Evolutionary conservation across 2,888 invertebrate species (phyloP).

Genomic region (Seira ritae): DNA sequence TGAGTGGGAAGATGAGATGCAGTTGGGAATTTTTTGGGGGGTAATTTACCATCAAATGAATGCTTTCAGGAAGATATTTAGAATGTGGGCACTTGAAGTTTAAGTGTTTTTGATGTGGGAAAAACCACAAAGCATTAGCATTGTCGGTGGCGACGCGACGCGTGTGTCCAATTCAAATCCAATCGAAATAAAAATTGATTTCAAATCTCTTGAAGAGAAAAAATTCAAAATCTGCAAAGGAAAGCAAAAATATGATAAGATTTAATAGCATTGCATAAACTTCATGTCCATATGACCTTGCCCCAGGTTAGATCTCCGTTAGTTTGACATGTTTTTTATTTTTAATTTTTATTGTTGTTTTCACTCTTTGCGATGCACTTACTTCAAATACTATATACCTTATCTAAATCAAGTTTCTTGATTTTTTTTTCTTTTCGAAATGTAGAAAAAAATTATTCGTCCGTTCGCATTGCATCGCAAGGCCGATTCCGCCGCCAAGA

Average conservation of each 20-base stretch:
- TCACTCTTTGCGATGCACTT: conserved; percentile 28
- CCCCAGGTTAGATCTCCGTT: conserved; percentile 50
- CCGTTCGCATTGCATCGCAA: conserved; percentile 42
- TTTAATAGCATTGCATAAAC: no score
- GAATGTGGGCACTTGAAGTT: conserved; percentile 38
- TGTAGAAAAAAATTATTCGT: conserved; percentile 44
- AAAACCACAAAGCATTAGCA: neutral
- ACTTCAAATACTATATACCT: no score
- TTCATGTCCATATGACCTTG: conserved; percentile 59
- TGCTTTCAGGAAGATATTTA: neutral
- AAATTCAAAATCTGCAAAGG: no score
- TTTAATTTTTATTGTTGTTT: conserved; percentile 57
- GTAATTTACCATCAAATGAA: neutral
- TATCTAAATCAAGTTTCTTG: conserved; percentile 7
- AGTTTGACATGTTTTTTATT: conserved; percentile 48
- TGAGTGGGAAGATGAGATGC: no score
- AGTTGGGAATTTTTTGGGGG: neutral
- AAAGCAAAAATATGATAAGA: no score
- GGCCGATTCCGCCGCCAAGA: conserved; percentile 52
- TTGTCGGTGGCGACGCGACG: no score
- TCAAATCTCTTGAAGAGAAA: neutral
- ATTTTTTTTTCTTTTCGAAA: conserved; percentile 34
- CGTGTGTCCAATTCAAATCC: neutral
- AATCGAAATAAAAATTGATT: neutral
- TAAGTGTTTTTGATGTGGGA: neutral